Percentiles rank a stretch among this genome's conserved stretches.
phyloP scores from a whole-genome alignment of 2,888 invertebrate species.

The Carabus problematicus region DNA sequence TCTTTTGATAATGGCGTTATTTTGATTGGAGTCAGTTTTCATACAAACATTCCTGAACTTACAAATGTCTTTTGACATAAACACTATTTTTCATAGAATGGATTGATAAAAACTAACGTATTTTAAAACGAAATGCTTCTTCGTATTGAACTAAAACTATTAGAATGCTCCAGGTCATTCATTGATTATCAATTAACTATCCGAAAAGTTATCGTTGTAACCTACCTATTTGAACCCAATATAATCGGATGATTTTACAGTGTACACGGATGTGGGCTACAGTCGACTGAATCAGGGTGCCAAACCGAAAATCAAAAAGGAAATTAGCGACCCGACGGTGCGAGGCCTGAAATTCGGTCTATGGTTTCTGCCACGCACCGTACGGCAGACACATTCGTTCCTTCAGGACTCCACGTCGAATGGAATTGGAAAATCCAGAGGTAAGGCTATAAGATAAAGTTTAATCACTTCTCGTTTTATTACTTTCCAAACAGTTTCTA shows the following conservation, averaged over 20 bases:
- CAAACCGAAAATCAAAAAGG: conserved; percentile 50
- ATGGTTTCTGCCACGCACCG: conserved; percentile 64
- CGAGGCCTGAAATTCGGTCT: conserved; percentile 57
- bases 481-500: background rate
- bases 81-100: too few species aligned
- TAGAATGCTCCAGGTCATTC: too few species aligned
- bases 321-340: conserved; percentile 51
- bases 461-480: background rate
- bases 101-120: too few species aligned
- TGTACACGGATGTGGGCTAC: conserved; percentile 61
- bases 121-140: too few species aligned
- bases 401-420: conserved; percentile 40
- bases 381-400: conserved; percentile 62
- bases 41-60: too few species aligned
- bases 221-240: conserved; percentile 6
- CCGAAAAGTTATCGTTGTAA: background rate
- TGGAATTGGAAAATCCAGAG: conserved; percentile 39
- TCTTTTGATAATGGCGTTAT: too few species aligned
- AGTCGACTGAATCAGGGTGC: conserved; percentile 55
- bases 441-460: conserved; percentile 31
- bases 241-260: conserved; percentile 8
- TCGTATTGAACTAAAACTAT: too few species aligned
- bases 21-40: too few species aligned
- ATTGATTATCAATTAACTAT: too few species aligned
- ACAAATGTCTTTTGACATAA: too few species aligned